Evolutionary conservation across 2,113 vertebrate genomes (phyloP), one percentile per base, ranked within the genome.

Genomic region (Hemiscyllium ocellatum): DNA sequence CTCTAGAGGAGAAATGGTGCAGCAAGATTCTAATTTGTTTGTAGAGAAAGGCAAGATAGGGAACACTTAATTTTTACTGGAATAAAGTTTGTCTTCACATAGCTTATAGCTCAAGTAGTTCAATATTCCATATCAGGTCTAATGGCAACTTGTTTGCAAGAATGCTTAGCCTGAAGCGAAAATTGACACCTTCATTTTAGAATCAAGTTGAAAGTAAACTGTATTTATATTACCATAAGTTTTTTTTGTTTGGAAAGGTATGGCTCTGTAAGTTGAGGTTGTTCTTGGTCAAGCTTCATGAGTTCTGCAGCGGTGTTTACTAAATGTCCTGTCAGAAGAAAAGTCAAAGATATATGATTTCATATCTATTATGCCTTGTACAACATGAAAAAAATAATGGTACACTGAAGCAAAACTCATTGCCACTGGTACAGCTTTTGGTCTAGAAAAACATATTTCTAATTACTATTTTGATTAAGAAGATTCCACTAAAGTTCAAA

Each of bases 231-330:
- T 96, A 99, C 99, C 99, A 99, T 99, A 96, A 99, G 99, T 95
- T 99, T 99, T 97, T 99, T 99, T 97, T 99, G 99, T 97, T 99
- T 99, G 96, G 99, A 99, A 97, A 99, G 98, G 96, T 99, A 99
- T 76, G 99, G 99, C 97, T 99, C 99, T n/a, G 98, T 98, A 90
- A 99, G 97, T 96, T 99, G 98, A 24, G 98, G 98, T 96, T 99
- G 99, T 96, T 99, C 99, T 0, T 99, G 98, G 97, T 99, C 99
- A 97, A 99, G 95, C 97, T 99, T 99, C 99, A 99, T 98, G 97
- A 99, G 97, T 96, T 99, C 99, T 0, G 98, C 98, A 86, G 98
- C 99, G 96, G 99, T 99, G 0, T 99, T 99, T 93, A 98, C 98
- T 97, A 99, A 97, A 96, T 99, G 99, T 98, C 99, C 99, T 99